These are phyloP conservation scores for Brachyptera risi DNA, from an alignment of 2,888 invertebrate genomes.

Conservation along the genomic window DNA sequence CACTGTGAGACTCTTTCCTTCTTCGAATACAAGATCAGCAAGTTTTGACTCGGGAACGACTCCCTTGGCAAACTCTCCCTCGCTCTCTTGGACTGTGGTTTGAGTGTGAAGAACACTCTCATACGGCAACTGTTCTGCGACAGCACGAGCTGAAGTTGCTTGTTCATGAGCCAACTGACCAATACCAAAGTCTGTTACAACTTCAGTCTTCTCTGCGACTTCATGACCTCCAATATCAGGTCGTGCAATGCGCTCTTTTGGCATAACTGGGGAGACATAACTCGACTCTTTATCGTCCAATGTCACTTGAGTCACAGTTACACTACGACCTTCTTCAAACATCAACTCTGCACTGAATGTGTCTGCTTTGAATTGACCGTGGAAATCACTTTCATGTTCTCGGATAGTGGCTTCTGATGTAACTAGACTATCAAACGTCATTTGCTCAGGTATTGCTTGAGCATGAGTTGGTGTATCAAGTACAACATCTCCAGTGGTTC, in stretches of 20 bases:
- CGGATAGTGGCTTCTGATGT: conserved; percentile 47
- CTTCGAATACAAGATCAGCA: conserved; percentile 50
- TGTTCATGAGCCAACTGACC: conserved; percentile 24
- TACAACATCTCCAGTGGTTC: conserved; percentile 43
- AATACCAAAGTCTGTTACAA: conserved; percentile 36
- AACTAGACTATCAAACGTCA: conserved; percentile 52
- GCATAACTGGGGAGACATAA: conserved; percentile 35
- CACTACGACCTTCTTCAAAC: conserved; percentile 48
- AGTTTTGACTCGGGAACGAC: conserved; percentile 52
- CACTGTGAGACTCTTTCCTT: conserved; percentile 57
- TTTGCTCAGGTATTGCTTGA: conserved; percentile 44
- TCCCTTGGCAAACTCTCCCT: conserved; percentile 40
- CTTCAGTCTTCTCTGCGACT: conserved; percentile 44
- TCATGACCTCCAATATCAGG: conserved; percentile 40
- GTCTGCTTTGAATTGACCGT: conserved; percentile 42
- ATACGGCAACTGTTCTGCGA: conserved; percentile 49
- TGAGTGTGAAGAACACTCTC: conserved; percentile 54
- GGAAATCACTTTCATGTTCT: conserved; percentile 43
- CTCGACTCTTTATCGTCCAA: conserved; percentile 47
- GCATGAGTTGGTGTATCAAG: conserved; percentile 40
- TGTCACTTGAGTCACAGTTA: conserved; percentile 52
- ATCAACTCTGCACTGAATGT: conserved; percentile 46
- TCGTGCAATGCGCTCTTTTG: conserved; percentile 33
- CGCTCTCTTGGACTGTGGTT: conserved; percentile 52
- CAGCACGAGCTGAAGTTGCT: conserved; percentile 48